Percentiles rank a stretch among this genome's conserved stretches.
Evolutionary conservation across 2,113 vertebrate genomes (phyloP).

Genomic region (Callorhinus ursinus): DNA sequence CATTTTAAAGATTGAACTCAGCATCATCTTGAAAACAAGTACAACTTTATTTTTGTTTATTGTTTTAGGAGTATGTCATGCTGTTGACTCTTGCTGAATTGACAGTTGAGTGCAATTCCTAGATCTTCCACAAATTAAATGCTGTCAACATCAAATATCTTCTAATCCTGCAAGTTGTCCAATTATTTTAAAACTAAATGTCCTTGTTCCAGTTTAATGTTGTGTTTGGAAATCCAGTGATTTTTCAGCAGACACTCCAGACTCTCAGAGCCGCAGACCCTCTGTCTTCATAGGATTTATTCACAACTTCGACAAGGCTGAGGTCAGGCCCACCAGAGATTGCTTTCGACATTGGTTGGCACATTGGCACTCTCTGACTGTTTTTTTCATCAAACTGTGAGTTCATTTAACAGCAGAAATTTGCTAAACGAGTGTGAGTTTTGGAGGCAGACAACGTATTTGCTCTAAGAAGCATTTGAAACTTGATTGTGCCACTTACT

Average conservation of each 20-base stretch:
- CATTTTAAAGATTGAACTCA: neutral
- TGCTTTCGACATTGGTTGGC: neutral
- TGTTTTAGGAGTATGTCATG: neutral
- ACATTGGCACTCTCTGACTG: neutral
- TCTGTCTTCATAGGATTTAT: neutral
- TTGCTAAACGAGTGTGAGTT: fast-evolving
- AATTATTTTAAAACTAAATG: neutral
- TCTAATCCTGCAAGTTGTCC: neutral
- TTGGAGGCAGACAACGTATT: neutral
- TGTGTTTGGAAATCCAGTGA: neutral
- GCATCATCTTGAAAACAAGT: neutral
- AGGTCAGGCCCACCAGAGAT: neutral
- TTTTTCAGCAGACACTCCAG: neutral
- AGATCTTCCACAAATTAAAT: neutral
- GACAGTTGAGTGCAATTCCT: neutral
- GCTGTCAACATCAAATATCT: neutral
- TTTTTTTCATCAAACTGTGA: neutral
- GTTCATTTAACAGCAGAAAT: neutral
- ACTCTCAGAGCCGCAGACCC: neutral
- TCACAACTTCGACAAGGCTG: neutral
- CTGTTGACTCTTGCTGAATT: neutral
- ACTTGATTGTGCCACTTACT: neutral
- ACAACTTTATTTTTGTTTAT: neutral
- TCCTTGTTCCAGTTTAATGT: neutral
- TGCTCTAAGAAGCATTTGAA: neutral